Conservation (phyloP, 2,888 invertebrate genomes). For the Agriopis marginaria region DNA sequence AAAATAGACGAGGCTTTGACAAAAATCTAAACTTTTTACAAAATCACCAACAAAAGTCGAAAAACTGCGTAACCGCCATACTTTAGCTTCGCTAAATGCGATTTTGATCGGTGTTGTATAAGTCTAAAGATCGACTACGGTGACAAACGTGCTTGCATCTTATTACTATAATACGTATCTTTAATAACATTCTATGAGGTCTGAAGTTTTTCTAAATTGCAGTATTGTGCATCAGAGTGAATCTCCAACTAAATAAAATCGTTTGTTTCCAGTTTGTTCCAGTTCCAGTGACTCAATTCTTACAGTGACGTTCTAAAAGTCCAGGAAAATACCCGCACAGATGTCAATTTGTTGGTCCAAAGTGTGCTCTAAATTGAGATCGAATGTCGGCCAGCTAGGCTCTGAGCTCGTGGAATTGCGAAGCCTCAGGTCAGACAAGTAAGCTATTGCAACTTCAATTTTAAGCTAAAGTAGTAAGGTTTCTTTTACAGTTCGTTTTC, state of each 20-base stretch:
- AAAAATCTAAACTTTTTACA: too few species aligned
- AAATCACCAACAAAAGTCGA: too few species aligned
- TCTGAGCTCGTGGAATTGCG: conserved; percentile 43
- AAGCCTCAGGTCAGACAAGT: conserved; percentile 33
- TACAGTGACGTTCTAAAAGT: conserved; percentile 21
- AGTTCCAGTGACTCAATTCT: not conserved
- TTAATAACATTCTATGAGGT: not conserved
- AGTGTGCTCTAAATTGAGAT: conserved; percentile 46
- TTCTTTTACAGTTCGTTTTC: not conserved
- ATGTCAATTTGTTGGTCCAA: conserved; percentile 44
- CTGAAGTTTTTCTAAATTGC: not conserved
- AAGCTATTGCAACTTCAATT: conserved; percentile 14
- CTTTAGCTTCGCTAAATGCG: too few species aligned
- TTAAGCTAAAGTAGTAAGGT: conserved; percentile 19
- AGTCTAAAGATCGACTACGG: too few species aligned
- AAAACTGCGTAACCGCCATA: too few species aligned
- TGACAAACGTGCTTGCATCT: too few species aligned
- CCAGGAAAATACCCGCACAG: conserved; percentile 16
- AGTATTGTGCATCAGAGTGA: not conserved
- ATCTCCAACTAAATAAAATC: not conserved
- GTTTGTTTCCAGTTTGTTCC: not conserved
- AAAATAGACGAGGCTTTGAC: too few species aligned
- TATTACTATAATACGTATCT: too few species aligned
- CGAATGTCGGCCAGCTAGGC: conserved; percentile 42
- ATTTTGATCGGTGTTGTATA: too few species aligned